phyloP scores from a whole-genome alignment of 2,113 vertebrate species.

The Damaliscus lunatus region DNA sequence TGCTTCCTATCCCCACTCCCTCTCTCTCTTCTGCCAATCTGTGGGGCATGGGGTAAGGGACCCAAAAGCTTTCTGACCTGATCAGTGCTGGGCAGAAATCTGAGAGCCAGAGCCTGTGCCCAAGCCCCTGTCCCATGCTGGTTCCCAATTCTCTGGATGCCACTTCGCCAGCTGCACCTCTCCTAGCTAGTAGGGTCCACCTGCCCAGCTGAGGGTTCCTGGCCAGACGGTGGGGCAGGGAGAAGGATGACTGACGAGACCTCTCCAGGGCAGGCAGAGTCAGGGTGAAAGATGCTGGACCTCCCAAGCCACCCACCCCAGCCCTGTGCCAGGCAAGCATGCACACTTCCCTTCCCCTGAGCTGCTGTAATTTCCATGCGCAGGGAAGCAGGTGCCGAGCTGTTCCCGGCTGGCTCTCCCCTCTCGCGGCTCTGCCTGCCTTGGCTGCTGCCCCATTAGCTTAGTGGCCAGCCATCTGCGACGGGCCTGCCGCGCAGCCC shows the following conservation, averaged over 20 bases:
- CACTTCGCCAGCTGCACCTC: background rate
- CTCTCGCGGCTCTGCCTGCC: slow-evolving; percentile 80
- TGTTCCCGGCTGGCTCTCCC: slow-evolving; percentile 82
- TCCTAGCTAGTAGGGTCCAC: background rate
- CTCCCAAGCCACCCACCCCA: background rate
- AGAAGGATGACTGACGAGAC: background rate
- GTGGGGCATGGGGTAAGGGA: background rate
- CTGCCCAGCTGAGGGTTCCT: background rate
- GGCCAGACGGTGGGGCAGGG: background rate
- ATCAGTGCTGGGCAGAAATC: background rate
- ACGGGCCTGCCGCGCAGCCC: slow-evolving; percentile 80
- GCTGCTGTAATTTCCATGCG: slow-evolving; percentile 82
- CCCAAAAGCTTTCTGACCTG: slow-evolving; percentile 1
- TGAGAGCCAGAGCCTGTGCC: background rate
- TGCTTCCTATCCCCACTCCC: background rate
- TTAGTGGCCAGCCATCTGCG: slow-evolving; percentile 97
- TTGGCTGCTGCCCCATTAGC: slow-evolving; percentile 97
- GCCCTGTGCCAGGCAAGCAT: slow-evolving; percentile 54
- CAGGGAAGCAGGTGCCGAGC: slow-evolving; percentile 84
- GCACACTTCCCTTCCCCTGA: slow-evolving; percentile 65
- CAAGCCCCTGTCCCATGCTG: background rate
- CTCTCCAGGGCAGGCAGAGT: background rate
- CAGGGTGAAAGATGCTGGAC: slow-evolving; percentile 5
- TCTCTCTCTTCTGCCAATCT: background rate
- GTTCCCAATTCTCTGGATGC: background rate